Evolutionary conservation across 2,888 invertebrate genomes (phyloP).

Genomic region (Standfussiana lucernea): DNA sequence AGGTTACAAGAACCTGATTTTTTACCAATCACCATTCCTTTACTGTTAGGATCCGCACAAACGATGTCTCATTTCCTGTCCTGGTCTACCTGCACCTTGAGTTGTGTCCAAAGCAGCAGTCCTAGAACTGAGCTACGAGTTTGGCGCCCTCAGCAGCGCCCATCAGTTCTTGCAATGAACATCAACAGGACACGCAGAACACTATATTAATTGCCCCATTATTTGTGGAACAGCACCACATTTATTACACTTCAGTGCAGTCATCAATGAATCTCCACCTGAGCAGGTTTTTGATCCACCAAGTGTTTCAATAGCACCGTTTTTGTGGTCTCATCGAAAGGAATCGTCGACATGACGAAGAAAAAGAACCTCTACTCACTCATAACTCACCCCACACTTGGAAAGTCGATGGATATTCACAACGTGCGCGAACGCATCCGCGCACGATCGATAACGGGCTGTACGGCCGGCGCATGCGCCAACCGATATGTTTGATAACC

Average conservation of each 20-base stretch:
- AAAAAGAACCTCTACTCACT: constrained; percentile 3
- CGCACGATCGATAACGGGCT: constrained; percentile 52
- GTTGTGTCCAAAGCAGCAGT: too few species aligned
- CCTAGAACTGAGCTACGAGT: background rate
- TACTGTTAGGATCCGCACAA: too few species aligned
- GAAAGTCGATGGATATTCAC: constrained; percentile 60
- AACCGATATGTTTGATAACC: constrained; percentile 53
- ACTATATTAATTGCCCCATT: background rate
- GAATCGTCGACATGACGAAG: background rate
- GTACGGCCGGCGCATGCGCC: constrained; percentile 38
- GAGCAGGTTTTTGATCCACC: background rate
- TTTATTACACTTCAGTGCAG: background rate
- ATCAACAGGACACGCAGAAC: background rate
- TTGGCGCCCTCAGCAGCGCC: background rate
- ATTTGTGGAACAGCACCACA: background rate
- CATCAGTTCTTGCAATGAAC: background rate
- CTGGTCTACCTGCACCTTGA: too few species aligned
- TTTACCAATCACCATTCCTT: too few species aligned
- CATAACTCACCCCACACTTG: constrained; percentile 10
- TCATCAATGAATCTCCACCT: background rate
- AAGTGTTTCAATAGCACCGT: background rate
- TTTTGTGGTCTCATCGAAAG: background rate
- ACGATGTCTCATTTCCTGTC: too few species aligned
- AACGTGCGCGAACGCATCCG: constrained; percentile 59
- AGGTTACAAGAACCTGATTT: too few species aligned